Evolutionary conservation across 2,888 invertebrate species (phyloP).

Genomic region (Latrodectus elegans): DNA sequence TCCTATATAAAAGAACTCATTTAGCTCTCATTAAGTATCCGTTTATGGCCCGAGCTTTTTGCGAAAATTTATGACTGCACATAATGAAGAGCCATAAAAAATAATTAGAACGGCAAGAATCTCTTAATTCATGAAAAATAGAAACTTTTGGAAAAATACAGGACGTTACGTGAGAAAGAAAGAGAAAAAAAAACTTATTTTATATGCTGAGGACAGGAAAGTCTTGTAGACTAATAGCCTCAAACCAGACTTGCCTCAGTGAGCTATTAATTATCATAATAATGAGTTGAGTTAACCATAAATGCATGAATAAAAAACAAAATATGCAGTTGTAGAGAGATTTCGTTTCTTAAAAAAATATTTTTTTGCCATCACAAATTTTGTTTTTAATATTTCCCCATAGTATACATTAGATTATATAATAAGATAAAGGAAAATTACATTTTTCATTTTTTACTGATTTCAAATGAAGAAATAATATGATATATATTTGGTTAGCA

Average conservation of each 20-base stretch:
- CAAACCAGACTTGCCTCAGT: constrained; percentile 17
- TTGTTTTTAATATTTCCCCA: no score
- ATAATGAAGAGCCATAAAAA: not conserved
- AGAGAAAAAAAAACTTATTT: no score
- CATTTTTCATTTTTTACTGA: no score
- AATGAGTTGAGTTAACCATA: constrained; percentile 48
- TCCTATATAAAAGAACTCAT: no score
- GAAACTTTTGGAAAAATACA: no score
- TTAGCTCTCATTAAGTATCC: not conserved
- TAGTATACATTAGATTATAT: no score
- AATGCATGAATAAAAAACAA: constrained; percentile 38
- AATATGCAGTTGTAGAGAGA: constrained; percentile 2
- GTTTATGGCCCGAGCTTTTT: not conserved
- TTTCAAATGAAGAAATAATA: no score
- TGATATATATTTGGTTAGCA: no score
- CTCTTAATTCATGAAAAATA: constrained; percentile 1
- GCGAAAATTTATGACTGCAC: not conserved
- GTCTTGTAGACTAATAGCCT: constrained; percentile 26
- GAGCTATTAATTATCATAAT: constrained; percentile 56
- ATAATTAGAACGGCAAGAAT: not conserved
- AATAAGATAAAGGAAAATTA: no score
- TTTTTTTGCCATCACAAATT: no score
- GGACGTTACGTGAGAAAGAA: no score
- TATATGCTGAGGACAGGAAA: not conserved
- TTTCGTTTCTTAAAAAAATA: not conserved